Base-by-base conservation (phyloP, 2,797 vertebrate species). In the Borostomias antarcticus region DNA sequence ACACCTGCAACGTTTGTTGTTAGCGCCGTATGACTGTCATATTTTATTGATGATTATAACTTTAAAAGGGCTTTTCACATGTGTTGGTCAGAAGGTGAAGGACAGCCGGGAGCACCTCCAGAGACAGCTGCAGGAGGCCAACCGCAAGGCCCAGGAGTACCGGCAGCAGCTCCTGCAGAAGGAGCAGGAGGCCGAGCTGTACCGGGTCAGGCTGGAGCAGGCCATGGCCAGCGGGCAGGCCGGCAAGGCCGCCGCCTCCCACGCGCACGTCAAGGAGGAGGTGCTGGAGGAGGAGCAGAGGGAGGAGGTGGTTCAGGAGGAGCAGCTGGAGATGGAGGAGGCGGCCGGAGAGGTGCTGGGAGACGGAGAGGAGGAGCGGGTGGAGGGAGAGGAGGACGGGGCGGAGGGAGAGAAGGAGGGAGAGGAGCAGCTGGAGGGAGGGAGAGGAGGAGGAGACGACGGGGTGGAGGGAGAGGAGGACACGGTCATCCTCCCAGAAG, bases 151-250 rank as follows among this genome's bases (percentile, higher is more conserved):
- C 4, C 88, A 85, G 73, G 90, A 92, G 33, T 93, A 90, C 67
- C 78, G 85, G 3, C 86, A 88, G 70, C 93, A 91, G 85, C 90
- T 95, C 7, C 35, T 81, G 3, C 69, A 75, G 84, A 93, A 92
- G 30, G 92, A 93, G 70, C 90, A 77, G 56, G 92, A 95, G 69
- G 93, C 93, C 0, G 90, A 93, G 56, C 74, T 73, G 29, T 93
- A 88, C 66, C 82, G 89, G 17, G 86, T 89, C n/a, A 78, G 58
- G 63, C 85, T 93, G 48, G 91, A 89, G 59, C 43, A 63, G 45
- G 90, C 90, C 48, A 84, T 93, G 71, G 83, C 69, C 5, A 56
- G 48, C 1, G 72, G 70, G 2, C 80, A 72, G 23, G 83, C 74
- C 11, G 70, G 70, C 5, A 73, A 72, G 19, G 72, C 67, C 35